phyloP scores from a whole-genome alignment of 53 echinoderm and acorn worm species.

The Apostichopus leukothele region DNA sequence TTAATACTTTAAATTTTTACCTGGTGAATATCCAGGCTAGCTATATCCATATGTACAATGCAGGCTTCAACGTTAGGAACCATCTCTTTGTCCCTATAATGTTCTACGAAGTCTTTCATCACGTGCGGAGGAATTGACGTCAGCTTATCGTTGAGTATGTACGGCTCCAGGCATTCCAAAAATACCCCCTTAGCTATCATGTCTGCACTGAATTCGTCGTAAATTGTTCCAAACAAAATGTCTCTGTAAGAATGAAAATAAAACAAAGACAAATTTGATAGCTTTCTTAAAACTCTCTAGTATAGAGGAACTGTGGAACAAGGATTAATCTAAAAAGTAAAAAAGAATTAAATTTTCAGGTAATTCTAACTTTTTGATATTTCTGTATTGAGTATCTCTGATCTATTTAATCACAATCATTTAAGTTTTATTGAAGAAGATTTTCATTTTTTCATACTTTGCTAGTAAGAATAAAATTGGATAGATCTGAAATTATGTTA shows the following conservation, averaged over 20 bases:
- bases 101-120: conserved; percentile 98
- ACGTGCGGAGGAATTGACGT: conserved; percentile 84
- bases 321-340: too few species aligned
- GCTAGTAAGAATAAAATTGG: too few species aligned
- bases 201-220: conserved; percentile 85
- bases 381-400: too few species aligned
- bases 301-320: too few species aligned
- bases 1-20: conserved; percentile 30
- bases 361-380: too few species aligned
- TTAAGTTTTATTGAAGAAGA: too few species aligned
- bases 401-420: too few species aligned
- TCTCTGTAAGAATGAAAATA: conserved; percentile 57
- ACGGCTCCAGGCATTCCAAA: conserved; percentile 93
- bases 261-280: too few species aligned
- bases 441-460: too few species aligned
- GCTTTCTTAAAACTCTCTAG: too few species aligned
- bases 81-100: conserved; percentile 84
- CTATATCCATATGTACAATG: conserved; percentile 97
- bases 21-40: conserved; percentile 97
- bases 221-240: conserved; percentile 82
- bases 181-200: conserved; percentile 93
- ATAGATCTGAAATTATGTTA: too few species aligned
- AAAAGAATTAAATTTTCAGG: too few species aligned
- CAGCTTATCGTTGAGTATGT: conserved; percentile 91
- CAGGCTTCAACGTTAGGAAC: conserved; percentile 94